Evolutionary conservation across 2,888 invertebrate genomes (phyloP), one percentile per base, ranked within the genome.

Genomic region (Dyspetes luteomarginatus): DNA sequence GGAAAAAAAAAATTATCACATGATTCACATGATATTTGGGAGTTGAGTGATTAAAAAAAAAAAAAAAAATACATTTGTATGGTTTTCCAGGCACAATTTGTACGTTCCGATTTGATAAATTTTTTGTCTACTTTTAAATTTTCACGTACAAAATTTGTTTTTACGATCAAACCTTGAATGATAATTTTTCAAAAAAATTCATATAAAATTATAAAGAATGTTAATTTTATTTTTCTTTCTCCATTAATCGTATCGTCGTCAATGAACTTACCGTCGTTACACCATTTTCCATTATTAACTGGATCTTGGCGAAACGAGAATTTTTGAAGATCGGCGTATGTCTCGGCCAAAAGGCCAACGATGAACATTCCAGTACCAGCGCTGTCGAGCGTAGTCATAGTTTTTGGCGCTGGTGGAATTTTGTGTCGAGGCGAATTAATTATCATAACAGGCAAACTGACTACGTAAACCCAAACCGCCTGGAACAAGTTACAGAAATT

Each of bases 391-490:
- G 96, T 96, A 1, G 97, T 97, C 97, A 97, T 97, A 0, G 97
- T 97, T 92, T 96, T 96, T 0, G 97, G 96, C 0, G 96, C 95
- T 0, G 95, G 95, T 56, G 94, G 94, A 80, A 94, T 95, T 7
- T 96, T 95, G 90, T 97, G 96, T 78, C 96, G 94, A 9, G 96
- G 96, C 1, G 97, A 97, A 91, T 97, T 97, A 82, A 97, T 96
- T 81, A 98, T 97, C 73, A 98, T 97, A 24, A 98, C 97, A 9
- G 98, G 97, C 83, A 98, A 93, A 92, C 98, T 98, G 26, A 98
- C 98, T 17, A 97, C 93, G 88, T 96, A 97, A 45, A 98, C 98
- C 98, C 98, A 98, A 24, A 98, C 93, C 17, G 97, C 97, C 95
- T 97, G 93, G n/a, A 91, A 91, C 82, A 48, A 36, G 85, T 79